Base-by-base conservation (phyloP, 2,797 vertebrate species). In the Synanceia verrucosa region DNA sequence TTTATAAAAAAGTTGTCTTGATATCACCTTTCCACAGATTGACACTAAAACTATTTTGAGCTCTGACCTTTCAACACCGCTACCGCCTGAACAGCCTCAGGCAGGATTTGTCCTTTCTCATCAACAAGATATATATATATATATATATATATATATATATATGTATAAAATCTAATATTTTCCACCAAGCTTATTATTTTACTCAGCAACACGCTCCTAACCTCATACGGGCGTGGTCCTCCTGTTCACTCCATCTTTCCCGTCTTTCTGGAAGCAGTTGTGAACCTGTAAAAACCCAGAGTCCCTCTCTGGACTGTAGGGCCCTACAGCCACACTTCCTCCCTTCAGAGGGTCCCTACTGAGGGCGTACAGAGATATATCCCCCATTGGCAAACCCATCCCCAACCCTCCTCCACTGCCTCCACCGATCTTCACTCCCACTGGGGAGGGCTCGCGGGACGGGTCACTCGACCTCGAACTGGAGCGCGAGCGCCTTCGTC, bases 201-300 rank as follows among this genome's bases (percentile, higher is more conserved):
- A 41, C 33, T 64, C 56, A 67, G 39, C 11, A 34, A 19, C 5
- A 19, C 14, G 21, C 21, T 68, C 43, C 63, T 33, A 60, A 47
- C 56, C 83, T 94, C 94, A 99, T 84, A 99, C 98, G 0, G 97
- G 97, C 0, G 98, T 99, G 0, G 97, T 99, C 92, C 96, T 95
- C 86, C 96, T 95, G 93, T 96, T 98, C 29, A 94, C 90, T 41
- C 95, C 95, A 39, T 97, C 97, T 86, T 97, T 97, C 48, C 95
- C 82, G 47, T 97, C 96, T 90, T 96, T 98, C 88, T 96, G 96
- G 79, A 97, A 97, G 90, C 96, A 97, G 92, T 97, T 97, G 85
- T 98, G 97, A 57, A 96, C 94, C 92, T 98, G 96, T 84, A 99
- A 94, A 80, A 98, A 97, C 65, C 94, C 90, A 9, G 84, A 92